Percentiles rank a stretch among this genome's conserved stretches.
Evolutionary conservation across 1,140 invertebrate genomes (phyloP).

Genomic region (Drosophila saltans): DNA sequence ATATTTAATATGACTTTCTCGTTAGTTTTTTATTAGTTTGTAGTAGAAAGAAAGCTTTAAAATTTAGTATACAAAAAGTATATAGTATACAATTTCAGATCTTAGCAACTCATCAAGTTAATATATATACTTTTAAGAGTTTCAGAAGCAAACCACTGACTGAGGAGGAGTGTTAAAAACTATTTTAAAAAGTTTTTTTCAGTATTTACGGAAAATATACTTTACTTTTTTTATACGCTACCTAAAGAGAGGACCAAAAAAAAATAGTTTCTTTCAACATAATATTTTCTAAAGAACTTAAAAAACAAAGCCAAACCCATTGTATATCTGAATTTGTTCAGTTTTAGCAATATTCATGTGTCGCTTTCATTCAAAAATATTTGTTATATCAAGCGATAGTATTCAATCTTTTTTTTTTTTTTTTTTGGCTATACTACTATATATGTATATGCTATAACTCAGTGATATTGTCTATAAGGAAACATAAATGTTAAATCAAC

Average conservation of each 20-base stretch:
- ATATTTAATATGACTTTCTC: too few species aligned
- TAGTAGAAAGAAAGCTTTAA: too few species aligned
- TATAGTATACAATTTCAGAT: too few species aligned
- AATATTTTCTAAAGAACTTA: not conserved
- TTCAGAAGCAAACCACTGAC: too few species aligned
- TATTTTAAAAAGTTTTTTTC: too few species aligned
- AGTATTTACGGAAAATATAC: too few species aligned
- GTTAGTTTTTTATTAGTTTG: too few species aligned
- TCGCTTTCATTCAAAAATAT: not conserved
- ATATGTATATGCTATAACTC: not conserved
- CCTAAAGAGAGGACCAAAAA: not conserved
- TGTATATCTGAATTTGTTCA: not conserved
- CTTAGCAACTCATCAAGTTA: too few species aligned
- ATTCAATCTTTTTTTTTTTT: not conserved
- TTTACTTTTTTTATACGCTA: too few species aligned
- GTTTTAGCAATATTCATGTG: not conserved
- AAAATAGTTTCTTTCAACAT: not conserved
- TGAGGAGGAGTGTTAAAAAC: too few species aligned
- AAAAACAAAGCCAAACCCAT: constrained; percentile 1
- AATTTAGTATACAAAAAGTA: too few species aligned
- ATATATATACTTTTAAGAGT: too few species aligned
- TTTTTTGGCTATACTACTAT: not conserved
- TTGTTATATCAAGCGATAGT: constrained; percentile 7
- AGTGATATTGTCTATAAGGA: constrained; percentile 11
- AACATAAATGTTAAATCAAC: constrained; percentile 32